These are phyloP conservation scores for Hemaris fuciformis DNA, from an alignment of 2,888 invertebrate genomes.

Conservation along the genomic window DNA sequence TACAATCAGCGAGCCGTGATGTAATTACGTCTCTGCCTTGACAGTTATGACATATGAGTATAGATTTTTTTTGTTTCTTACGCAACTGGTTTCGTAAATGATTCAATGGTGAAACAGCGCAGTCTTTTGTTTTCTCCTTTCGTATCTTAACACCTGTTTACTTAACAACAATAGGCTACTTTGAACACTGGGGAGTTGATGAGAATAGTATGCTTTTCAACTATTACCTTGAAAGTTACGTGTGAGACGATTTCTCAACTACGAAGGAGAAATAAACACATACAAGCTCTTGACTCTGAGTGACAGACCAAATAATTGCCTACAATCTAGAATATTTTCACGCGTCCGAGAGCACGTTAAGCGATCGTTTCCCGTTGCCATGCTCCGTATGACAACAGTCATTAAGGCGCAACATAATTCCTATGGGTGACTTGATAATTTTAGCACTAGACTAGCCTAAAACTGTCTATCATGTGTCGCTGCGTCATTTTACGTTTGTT, in stretches of 20 bases:
- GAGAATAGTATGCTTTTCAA: too few species aligned
- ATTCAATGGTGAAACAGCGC: not conserved
- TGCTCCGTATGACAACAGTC: not conserved
- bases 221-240: too few species aligned
- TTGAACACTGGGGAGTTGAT: too few species aligned
- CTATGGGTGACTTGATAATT: not conserved
- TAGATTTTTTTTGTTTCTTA: slow-evolving; percentile 3
- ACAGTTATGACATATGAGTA: slow-evolving; percentile 10
- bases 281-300: not conserved
- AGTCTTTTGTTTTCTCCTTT: not conserved
- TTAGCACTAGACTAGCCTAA: not conserved
- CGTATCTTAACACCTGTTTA: not conserved
- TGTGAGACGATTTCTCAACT: too few species aligned
- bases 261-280: too few species aligned
- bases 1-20: slow-evolving; percentile 19
- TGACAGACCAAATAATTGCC: not conserved
- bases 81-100: slow-evolving; percentile 3
- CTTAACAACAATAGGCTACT: too few species aligned
- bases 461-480: not conserved
- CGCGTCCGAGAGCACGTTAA: not conserved
- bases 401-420: not conserved
- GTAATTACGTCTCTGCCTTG: slow-evolving; percentile 14
- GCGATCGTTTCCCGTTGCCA: not conserved
- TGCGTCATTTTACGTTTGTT: not conserved
- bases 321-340: not conserved